Base-by-base conservation (phyloP, 1,140 invertebrate genomes). In the Chironomus striatipennis region DNA sequence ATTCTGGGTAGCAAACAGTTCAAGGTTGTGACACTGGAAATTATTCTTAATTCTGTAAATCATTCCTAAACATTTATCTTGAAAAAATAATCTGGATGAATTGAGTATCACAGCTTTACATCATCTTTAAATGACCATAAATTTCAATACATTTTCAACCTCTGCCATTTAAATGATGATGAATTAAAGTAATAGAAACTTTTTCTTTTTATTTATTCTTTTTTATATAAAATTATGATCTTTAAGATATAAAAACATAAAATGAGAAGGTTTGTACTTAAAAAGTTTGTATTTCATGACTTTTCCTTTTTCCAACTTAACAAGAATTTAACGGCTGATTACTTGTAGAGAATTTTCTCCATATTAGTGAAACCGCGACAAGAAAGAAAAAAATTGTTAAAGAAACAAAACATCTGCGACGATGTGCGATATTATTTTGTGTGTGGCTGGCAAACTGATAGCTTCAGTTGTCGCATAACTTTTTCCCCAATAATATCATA, bases 261-360 rank as follows among this genome's bases (percentile, higher is more conserved):
- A 67, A 7, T 70, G 65, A 70, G 65, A 20, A 70, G 20, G 20
- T n/a, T n/a, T 9, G 17, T 70, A 0, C 8, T 18, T 70, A 17
- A 70, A 18, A 70, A 70, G 5, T 70, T 70, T 70, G 15, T 6
- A 18, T 70, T 70, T 67, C 18, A 67, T 67, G 18, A 67, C 64
- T 20, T 17, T 20, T 8, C 64, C 12, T 8, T 12, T 67, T 20
- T 12, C 15, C 57, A 8, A 65, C 57, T n/a, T n/a, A n/a, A n/a
- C 15, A n/a, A 17, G n/a, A 10, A 67, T 67, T 70, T 70, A 70
- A 70, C 18, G 65, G 17, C 20, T 70, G 65, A 70, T 70, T 70
- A 70, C 65, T 70, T 70, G 65, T 20, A 10, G 6, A 70, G n/a
- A 57, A 57, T 57, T 4, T 15, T 57, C 15, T 8, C 43, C 15